Evolutionary conservation across 2,797 vertebrate species (phyloP).

Genomic region (Ctenosaura bakeri): DNA sequence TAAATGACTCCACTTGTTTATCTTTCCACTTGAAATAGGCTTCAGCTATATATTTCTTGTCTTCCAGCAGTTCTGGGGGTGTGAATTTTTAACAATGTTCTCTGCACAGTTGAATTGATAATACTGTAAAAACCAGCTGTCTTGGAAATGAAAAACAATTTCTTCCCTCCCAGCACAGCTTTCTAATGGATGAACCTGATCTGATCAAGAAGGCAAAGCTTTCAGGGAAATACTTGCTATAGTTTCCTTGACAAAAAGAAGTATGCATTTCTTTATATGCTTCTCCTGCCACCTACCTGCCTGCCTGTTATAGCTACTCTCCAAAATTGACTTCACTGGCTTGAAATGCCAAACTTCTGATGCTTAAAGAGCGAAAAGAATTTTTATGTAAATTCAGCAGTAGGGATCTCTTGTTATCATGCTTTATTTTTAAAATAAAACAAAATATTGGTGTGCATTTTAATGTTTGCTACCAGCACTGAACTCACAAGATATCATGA

Average conservation of each 20-base stretch:
- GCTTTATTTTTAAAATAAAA: background rate
- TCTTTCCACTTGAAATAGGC: background rate
- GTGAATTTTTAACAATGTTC: background rate
- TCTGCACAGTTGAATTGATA: background rate
- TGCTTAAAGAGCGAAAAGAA: background rate
- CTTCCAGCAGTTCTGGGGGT: background rate
- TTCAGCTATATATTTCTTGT: background rate
- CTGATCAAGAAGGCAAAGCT: background rate
- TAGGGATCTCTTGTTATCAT: background rate
- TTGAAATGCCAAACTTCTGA: background rate
- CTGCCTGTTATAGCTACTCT: background rate
- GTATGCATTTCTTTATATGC: background rate
- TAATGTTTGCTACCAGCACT: background rate
- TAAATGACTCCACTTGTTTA: background rate
- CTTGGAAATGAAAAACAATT: background rate
- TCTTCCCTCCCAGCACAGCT: background rate
- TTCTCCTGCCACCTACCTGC: slow-evolving; percentile 42
- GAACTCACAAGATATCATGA: background rate
- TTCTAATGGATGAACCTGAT: background rate
- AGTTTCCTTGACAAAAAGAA: background rate
- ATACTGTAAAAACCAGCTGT: background rate
- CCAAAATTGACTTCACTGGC: background rate
- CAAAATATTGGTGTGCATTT: background rate
- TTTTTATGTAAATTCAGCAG: background rate
- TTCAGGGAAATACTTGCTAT: background rate